Evolutionary conservation across 2,797 vertebrate species (phyloP).

Genomic region (Merluccius polli): DNA sequence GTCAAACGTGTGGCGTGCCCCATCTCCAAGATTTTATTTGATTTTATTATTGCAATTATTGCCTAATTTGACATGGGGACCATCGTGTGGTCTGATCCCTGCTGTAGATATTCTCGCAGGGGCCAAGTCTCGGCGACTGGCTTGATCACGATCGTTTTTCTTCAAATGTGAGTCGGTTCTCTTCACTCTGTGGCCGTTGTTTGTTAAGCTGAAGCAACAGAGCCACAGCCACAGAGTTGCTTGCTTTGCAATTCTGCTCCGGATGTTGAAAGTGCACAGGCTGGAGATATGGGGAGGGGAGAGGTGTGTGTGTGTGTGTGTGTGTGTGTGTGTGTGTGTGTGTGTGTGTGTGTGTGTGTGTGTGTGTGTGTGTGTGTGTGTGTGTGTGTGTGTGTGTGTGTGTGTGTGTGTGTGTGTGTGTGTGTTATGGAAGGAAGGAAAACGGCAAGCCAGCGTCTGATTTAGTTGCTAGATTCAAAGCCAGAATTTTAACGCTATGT

Average conservation of each 20-base stretch:
- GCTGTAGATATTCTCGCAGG: no score
- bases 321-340: no score
- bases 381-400: constrained; percentile 15
- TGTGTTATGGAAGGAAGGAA: constrained; percentile 4
- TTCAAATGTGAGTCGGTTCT: neutral
- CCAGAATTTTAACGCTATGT: neutral
- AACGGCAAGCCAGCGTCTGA: constrained; percentile 42
- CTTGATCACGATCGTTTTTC: neutral
- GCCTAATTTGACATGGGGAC: no score
- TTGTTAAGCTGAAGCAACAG: neutral
- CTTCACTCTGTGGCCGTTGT: neutral
- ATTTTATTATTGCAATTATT: no score
- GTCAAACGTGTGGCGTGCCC: no score
- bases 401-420: constrained; percentile 14
- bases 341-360: no score
- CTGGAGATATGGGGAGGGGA: neutral
- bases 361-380: constrained; percentile 4
- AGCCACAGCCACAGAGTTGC: neutral
- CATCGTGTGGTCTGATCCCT: no score
- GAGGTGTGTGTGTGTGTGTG: neutral
- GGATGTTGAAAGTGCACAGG: constrained; percentile 2
- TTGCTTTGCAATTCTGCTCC: neutral
- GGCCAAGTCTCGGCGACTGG: neutral
- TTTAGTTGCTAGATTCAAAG: neutral
- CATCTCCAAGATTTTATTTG: no score